Percentiles rank a stretch among this genome's conserved stretches.
These are phyloP conservation scores for Pomacea canaliculata DNA, from an alignment of 2,888 invertebrate species.

Conservation along the genomic window DNA sequence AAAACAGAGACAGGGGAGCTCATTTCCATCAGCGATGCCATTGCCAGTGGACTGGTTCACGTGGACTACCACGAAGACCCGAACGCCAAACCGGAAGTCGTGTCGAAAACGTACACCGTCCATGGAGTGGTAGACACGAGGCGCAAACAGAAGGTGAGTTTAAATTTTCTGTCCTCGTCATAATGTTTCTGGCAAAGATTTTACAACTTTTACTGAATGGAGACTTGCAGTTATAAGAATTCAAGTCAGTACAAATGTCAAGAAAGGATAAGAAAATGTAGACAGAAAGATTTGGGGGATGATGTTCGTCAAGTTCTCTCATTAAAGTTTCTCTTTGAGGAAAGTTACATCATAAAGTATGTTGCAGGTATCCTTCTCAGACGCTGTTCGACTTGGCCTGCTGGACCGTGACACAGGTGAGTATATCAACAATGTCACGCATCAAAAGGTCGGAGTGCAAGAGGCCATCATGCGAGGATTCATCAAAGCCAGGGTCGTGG, in stretches of 20 bases:
- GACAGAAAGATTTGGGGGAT: no score
- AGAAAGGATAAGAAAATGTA: no score
- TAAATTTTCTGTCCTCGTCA: not conserved
- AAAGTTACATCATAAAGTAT: no score
- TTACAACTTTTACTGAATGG: no score
- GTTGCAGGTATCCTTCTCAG: slow-evolving; percentile 46
- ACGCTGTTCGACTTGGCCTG: slow-evolving; percentile 52
- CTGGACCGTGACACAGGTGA: slow-evolving; percentile 59
- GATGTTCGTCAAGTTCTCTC: no score
- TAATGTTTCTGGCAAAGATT: no score
- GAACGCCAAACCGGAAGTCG: slow-evolving; percentile 42
- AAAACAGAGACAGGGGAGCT: slow-evolving; percentile 49
- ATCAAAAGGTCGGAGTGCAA: slow-evolving; percentile 57
- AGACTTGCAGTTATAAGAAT: no score
- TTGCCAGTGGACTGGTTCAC: slow-evolving; percentile 53
- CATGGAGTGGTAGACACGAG: slow-evolving; percentile 63
- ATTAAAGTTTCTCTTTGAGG: not conserved
- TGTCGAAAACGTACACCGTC: slow-evolving; percentile 65
- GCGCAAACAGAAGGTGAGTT: slow-evolving; percentile 45
- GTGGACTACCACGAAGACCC: slow-evolving; percentile 54
- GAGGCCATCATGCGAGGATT: slow-evolving; percentile 68
- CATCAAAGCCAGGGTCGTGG: slow-evolving; percentile 63
- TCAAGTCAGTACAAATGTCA: no score
- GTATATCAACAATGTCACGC: slow-evolving; percentile 62
- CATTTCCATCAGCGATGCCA: slow-evolving; percentile 59